Evolutionary conservation across 2,797 vertebrate species (phyloP).

Genomic region (Argentina silus): DNA sequence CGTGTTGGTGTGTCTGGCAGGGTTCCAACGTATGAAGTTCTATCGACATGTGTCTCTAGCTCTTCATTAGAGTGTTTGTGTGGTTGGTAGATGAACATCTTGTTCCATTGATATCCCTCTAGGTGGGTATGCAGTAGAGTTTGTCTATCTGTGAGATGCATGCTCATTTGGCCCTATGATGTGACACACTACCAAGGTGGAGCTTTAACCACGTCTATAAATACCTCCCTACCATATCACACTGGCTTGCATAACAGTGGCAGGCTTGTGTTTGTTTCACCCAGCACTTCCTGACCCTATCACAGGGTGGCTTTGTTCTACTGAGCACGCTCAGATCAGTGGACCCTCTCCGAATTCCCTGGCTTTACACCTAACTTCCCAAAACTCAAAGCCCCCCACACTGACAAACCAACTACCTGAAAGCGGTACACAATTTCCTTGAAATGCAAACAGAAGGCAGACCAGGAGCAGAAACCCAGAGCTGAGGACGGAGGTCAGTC

Average conservation of each 20-base stretch:
- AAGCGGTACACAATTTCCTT: background rate
- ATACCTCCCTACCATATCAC: conserved; percentile 53
- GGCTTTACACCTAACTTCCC: conserved; percentile 22
- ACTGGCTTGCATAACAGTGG: conserved; percentile 61
- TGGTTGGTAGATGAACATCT: conserved; percentile 15
- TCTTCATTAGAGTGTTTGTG: background rate
- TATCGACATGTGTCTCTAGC: background rate
- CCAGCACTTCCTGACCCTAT: conserved; percentile 62
- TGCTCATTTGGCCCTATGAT: conserved; percentile 33
- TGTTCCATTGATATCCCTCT: background rate
- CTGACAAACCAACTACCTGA: conserved; percentile 17
- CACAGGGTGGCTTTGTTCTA: conserved; percentile 55
- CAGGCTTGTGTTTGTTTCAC: conserved; percentile 54
- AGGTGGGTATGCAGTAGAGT: background rate
- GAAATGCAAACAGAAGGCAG: conserved; percentile 11
- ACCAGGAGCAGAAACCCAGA: conserved; percentile 15
- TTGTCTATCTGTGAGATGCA: conserved; percentile 32
- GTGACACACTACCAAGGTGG: conserved; percentile 57
- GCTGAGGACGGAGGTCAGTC: conserved; percentile 26
- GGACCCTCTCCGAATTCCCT: conserved; percentile 46
- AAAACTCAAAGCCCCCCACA: background rate
- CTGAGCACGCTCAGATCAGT: conserved; percentile 43
- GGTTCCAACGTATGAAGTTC: background rate
- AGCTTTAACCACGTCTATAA: conserved; percentile 64
- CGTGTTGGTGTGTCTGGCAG: conserved; percentile 39